phyloP scores from a whole-genome alignment of 2,888 invertebrate genomes.

The Schrankia costaestrigalis region DNA sequence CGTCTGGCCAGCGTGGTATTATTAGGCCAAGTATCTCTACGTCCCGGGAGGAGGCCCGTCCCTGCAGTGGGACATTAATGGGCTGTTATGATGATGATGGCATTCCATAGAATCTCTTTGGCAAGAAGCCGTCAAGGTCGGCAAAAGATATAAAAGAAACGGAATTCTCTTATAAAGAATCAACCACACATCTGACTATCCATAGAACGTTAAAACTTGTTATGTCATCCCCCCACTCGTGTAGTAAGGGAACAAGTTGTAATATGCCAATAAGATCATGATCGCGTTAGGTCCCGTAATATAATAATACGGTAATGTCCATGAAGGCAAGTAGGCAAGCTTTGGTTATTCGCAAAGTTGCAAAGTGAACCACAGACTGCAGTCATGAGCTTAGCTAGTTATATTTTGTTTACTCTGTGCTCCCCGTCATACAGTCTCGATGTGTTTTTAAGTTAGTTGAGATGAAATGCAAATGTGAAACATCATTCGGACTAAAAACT shows the following conservation, averaged over 20 bases:
- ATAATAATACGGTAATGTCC: conserved; percentile 57
- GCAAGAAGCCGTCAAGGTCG: no score
- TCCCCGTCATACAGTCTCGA: conserved; percentile 1
- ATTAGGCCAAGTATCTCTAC: no score
- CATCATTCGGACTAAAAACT: conserved; percentile 2
- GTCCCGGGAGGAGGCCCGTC: no score
- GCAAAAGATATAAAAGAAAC: no score
- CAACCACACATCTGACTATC: no score
- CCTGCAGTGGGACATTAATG: no score
- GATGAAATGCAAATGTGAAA: conserved; percentile 10
- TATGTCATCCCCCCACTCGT: no score
- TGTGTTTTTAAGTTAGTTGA: conserved; percentile 23
- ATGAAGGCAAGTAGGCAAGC: conserved; percentile 39
- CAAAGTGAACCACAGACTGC: conserved; percentile 42
- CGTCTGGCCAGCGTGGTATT: no score
- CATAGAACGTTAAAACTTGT: no score
- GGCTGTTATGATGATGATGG: no score
- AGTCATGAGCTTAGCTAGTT: conserved; percentile 24
- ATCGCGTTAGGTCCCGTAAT: conserved; percentile 42
- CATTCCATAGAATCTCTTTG: no score
- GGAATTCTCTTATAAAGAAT: no score
- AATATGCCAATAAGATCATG: conserved; percentile 58
- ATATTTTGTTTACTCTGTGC: conserved; percentile 22
- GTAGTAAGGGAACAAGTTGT: conserved; percentile 34
- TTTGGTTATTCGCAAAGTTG: conserved; percentile 69